Evolutionary conservation across 1,140 invertebrate species (phyloP).

Genomic region (Microvelia longipes): DNA sequence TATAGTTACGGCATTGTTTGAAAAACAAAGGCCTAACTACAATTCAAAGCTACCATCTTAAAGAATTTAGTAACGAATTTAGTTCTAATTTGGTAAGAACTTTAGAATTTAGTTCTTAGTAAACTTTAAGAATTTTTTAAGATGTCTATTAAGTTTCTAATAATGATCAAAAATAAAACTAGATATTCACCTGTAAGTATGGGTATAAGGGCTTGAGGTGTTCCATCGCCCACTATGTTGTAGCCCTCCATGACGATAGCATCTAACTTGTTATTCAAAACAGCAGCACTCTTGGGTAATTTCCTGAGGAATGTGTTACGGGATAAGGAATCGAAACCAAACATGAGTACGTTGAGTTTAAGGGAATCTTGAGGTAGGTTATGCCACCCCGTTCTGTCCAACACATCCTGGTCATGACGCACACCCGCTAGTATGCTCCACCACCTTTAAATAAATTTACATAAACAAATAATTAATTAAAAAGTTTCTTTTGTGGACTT

Average conservation of each 20-base stretch:
- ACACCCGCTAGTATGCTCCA: slow-evolving; percentile 40
- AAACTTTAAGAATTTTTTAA: too few relatives aligned
- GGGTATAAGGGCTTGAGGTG: slow-evolving; percentile 80
- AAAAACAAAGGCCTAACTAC: too few relatives aligned
- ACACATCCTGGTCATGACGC: slow-evolving; percentile 31
- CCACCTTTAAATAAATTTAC: slow-evolving; percentile 39
- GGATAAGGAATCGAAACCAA: slow-evolving; percentile 83
- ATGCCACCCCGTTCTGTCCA: slow-evolving; percentile 34
- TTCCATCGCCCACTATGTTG: slow-evolving; percentile 89
- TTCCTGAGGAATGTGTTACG: slow-evolving; percentile 72
- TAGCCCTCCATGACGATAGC: slow-evolving; percentile 59
- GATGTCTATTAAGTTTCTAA: too few relatives aligned
- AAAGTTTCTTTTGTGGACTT: too few relatives aligned
- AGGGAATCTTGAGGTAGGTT: slow-evolving; percentile 34
- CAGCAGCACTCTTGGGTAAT: slow-evolving; percentile 64
- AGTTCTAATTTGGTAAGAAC: too few relatives aligned
- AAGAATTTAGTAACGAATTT: too few relatives aligned
- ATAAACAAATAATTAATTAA: too few relatives aligned
- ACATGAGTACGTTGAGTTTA: slow-evolving; percentile 65
- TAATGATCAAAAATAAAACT: too few relatives aligned
- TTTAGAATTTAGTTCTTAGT: too few relatives aligned
- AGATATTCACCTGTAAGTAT: slow-evolving; percentile 78
- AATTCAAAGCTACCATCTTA: too few relatives aligned
- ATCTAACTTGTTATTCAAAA: slow-evolving; percentile 50
- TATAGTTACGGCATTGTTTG: too few relatives aligned